A percentile compares a stretch with the other conserved stretches of the same genome.
Conservation (phyloP, 2,113 vertebrate genomes). For the Bombycilla garrulus region DNA sequence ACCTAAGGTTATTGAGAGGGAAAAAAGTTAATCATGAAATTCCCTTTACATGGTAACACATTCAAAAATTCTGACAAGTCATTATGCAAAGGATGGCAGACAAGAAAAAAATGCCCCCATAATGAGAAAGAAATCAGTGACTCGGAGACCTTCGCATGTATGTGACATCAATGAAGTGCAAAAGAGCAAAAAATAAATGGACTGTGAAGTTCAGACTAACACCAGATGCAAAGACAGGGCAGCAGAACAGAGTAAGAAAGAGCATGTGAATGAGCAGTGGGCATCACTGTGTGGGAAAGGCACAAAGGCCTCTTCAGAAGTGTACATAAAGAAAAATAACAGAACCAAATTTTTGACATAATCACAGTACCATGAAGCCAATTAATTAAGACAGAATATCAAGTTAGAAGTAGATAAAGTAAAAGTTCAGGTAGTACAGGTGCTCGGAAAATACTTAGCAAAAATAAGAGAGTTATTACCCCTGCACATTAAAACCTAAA, state of each 20-base stretch:
- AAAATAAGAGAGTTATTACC: neutral
- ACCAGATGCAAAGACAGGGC: conserved; percentile 5
- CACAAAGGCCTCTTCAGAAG: neutral
- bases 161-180: neutral
- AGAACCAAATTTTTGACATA: neutral
- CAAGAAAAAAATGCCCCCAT: neutral
- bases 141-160: neutral
- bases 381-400: neutral
- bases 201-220: conserved; percentile 8
- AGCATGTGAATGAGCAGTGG: neutral
- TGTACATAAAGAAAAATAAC: neutral
- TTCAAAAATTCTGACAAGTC: neutral
- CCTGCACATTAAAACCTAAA: neutral
- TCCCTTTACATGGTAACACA: neutral
- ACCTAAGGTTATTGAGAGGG: neutral
- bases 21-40: neutral
- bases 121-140: neutral
- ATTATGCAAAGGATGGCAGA: neutral
- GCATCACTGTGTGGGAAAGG: neutral
- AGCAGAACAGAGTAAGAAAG: conserved; percentile 10
- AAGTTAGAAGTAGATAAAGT: neutral
- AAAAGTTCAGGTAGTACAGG: neutral
- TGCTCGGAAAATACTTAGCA: neutral
- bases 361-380: neutral
- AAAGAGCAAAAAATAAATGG: conserved; percentile 3